Percentiles rank a stretch among this genome's conserved stretches.
These are phyloP conservation scores for Zhengitettix transpicula DNA, from an alignment of 2,888 invertebrate species.

Conservation along the genomic window DNA sequence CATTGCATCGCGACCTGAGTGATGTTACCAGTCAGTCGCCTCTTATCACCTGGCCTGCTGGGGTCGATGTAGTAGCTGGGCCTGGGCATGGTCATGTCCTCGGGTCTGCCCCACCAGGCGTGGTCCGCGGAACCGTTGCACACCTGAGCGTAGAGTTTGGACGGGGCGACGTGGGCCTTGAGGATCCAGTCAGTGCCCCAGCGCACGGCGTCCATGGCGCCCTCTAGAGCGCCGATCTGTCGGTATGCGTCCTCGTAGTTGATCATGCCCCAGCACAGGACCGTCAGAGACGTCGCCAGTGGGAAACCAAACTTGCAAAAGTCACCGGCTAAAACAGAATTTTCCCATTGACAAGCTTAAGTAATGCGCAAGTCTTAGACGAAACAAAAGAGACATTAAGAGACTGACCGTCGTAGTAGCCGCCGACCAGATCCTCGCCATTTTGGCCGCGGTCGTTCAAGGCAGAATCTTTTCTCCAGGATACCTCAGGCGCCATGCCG, in stretches of 20 bases:
- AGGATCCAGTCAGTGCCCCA: conserved; percentile 23
- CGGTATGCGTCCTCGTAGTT: conserved; percentile 5
- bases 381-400: neutral
- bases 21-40: no score
- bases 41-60: neutral
- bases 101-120: conserved; percentile 21
- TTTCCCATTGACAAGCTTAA: no score
- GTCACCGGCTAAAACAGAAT: conserved; percentile 14
- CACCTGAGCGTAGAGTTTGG: conserved; percentile 23
- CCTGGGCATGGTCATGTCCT: conserved; percentile 15
- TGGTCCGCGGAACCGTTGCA: conserved; percentile 19
- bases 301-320: conserved; percentile 18
- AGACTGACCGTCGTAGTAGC: neutral
- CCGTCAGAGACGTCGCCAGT: conserved; percentile 14
- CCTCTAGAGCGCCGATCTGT: conserved; percentile 9
- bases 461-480: neutral
- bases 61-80: conserved; percentile 16
- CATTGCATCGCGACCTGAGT: no score
- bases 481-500: neutral
- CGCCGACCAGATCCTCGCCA: neutral
- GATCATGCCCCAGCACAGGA: conserved; percentile 16
- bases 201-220: conserved; percentile 18
- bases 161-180: conserved; percentile 19
- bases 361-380: no score
- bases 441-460: neutral